These are phyloP conservation scores for Aleadryas rufinucha DNA, from an alignment of 2,113 vertebrate genomes.

Conservation along the genomic window DNA sequence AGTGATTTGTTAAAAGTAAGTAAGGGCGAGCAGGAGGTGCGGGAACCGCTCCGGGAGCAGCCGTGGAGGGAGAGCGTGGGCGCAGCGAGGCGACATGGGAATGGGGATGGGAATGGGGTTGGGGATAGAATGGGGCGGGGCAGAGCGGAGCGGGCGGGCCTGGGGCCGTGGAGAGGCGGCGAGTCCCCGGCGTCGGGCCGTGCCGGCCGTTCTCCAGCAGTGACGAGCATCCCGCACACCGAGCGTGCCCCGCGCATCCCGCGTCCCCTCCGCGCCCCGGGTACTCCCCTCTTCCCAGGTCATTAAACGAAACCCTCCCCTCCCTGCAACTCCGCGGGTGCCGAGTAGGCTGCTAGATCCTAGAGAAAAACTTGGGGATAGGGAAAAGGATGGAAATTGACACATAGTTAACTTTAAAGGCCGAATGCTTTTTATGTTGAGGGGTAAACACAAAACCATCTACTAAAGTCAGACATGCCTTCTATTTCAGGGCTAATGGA, in stretches of 20 bases:
- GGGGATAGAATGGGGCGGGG: background rate
- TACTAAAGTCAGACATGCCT: constrained; percentile 69
- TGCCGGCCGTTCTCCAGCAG: no score
- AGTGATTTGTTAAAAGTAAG: constrained; percentile 58
- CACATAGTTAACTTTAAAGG: constrained; percentile 45
- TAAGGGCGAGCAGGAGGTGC: constrained; percentile 34
- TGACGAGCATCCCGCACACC: background rate
- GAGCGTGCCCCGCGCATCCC: background rate
- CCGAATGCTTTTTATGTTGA: constrained; percentile 73
- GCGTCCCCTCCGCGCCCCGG: background rate
- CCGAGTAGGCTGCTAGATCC: background rate
- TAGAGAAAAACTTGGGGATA: background rate
- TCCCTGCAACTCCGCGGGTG: background rate
- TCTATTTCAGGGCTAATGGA: constrained; percentile 78
- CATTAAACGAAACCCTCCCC: background rate
- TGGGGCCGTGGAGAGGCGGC: background rate
- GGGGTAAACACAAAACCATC: constrained; percentile 75
- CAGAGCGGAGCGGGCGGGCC: background rate
- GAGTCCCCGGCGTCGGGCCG: background rate
- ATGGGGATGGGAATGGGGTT: accelerated
- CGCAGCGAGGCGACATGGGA: background rate
- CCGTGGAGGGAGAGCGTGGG: background rate
- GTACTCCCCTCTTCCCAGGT: no score
- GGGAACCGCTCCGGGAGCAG: background rate
- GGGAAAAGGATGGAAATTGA: background rate